Evolutionary conservation across 1,140 invertebrate genomes (phyloP).

Genomic region (Rhopalosiphum maidis): DNA sequence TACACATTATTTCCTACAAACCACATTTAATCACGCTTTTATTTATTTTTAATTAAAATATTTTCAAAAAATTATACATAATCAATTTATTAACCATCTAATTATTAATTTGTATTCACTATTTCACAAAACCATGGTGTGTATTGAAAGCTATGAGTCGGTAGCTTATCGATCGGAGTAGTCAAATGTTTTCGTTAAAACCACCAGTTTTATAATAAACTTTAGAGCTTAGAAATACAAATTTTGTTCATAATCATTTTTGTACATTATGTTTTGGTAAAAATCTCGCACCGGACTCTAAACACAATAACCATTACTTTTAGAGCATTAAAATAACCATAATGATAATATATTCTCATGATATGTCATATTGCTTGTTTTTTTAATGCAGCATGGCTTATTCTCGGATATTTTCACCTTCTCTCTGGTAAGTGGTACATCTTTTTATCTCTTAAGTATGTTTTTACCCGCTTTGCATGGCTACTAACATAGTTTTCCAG

Average conservation of each 20-base stretch:
- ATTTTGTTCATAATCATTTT: not conserved
- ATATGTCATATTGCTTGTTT: slow-evolving; percentile 57
- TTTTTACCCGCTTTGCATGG: slow-evolving; percentile 55
- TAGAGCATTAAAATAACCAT: slow-evolving; percentile 46
- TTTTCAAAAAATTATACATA: not conserved
- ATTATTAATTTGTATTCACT: not conserved
- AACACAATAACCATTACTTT: slow-evolving; percentile 19
- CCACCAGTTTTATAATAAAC: not conserved
- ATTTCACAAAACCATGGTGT: not conserved
- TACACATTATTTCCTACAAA: not conserved
- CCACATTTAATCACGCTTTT: slow-evolving; percentile 14
- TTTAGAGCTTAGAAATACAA: not conserved
- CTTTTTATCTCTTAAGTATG: slow-evolving; percentile 49
- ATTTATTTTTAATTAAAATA: not conserved
- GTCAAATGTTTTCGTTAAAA: not conserved
- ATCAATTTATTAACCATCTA: not conserved
- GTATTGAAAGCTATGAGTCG: not conserved
- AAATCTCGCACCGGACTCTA: not conserved
- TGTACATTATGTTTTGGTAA: not conserved
- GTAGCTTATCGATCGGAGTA: not conserved
- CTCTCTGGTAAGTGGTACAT: slow-evolving; percentile 53
- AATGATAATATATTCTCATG: slow-evolving; percentile 48
- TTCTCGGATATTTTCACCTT: slow-evolving; percentile 57
- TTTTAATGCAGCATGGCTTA: slow-evolving; percentile 57
- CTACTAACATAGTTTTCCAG: slow-evolving; percentile 51